Evolutionary conservation across 1,140 invertebrate species (phyloP).

Genomic region (Drosophila kurseongensis): DNA sequence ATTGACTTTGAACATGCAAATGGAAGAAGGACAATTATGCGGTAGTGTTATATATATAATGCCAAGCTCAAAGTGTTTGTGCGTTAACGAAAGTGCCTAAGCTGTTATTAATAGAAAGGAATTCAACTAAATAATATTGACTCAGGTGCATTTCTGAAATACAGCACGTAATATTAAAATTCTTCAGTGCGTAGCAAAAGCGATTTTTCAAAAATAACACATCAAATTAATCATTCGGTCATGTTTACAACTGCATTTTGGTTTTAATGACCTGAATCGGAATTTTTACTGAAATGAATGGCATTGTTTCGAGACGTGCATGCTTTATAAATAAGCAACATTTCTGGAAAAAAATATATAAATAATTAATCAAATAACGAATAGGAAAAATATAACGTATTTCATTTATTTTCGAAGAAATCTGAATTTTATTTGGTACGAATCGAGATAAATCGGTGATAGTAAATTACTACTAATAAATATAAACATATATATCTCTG

Average conservation of each 20-base stretch:
- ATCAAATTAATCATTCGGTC: conserved; percentile 1
- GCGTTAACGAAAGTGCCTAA: no score
- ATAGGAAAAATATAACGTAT: no score
- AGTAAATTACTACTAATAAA: no score
- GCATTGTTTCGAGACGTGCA: background rate
- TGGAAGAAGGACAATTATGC: no score
- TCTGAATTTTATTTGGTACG: no score
- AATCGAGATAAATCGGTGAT: no score
- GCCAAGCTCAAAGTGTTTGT: no score
- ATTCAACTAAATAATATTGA: background rate
- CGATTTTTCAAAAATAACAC: conserved; percentile 1
- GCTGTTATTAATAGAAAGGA: no score
- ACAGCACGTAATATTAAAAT: conserved; percentile 5
- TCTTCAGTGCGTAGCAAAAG: background rate
- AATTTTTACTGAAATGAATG: background rate
- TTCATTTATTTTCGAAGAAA: no score
- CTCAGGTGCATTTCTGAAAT: conserved; percentile 3
- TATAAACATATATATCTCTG: background rate
- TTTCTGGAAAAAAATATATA: background rate
- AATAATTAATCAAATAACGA: background rate
- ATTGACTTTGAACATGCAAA: no score
- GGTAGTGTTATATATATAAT: no score
- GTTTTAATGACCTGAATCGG: background rate
- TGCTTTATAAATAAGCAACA: background rate
- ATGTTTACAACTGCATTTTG: background rate